These are phyloP conservation scores for Campoplex capitator DNA, from an alignment of 2,888 invertebrate species.

Conservation along the genomic window DNA sequence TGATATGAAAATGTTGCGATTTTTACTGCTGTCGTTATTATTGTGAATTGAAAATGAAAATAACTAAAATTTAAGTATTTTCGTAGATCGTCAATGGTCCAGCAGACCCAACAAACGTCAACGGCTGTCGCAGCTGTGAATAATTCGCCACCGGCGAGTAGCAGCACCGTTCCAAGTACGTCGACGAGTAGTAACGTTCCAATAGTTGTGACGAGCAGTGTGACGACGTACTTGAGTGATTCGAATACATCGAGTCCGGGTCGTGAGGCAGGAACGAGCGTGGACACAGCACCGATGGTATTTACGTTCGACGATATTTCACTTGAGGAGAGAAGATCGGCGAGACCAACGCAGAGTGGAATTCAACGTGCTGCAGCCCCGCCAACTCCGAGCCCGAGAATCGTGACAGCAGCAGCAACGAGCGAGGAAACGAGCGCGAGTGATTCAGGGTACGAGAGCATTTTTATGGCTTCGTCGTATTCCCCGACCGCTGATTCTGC, in stretches of 20 bases:
- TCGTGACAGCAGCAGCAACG: constrained; percentile 54
- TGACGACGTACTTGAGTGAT: constrained; percentile 44
- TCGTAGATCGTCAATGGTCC: constrained; percentile 49
- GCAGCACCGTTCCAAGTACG: constrained; percentile 18
- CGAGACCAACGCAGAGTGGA: constrained; percentile 69
- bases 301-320: constrained; percentile 79
- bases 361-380: constrained; percentile 71
- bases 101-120: constrained; percentile 50
- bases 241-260: constrained; percentile 66
- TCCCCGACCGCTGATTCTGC: constrained; percentile 69
- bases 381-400: constrained; percentile 69
- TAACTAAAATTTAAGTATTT: not conserved
- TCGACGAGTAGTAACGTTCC: constrained; percentile 23
- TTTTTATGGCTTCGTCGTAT: constrained; percentile 79
- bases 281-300: constrained; percentile 73
- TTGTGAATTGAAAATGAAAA: no score
- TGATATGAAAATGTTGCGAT: no score
- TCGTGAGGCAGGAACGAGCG: constrained; percentile 57
- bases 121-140: constrained; percentile 21
- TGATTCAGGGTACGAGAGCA: constrained; percentile 79
- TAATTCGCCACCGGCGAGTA: constrained; percentile 54
- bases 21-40: no score
- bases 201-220: constrained; percentile 17
- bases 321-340: constrained; percentile 71
- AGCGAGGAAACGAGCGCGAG: constrained; percentile 68